phyloP scores from a whole-genome alignment of 2,888 invertebrate genomes.

The Drosophila monieri region DNA sequence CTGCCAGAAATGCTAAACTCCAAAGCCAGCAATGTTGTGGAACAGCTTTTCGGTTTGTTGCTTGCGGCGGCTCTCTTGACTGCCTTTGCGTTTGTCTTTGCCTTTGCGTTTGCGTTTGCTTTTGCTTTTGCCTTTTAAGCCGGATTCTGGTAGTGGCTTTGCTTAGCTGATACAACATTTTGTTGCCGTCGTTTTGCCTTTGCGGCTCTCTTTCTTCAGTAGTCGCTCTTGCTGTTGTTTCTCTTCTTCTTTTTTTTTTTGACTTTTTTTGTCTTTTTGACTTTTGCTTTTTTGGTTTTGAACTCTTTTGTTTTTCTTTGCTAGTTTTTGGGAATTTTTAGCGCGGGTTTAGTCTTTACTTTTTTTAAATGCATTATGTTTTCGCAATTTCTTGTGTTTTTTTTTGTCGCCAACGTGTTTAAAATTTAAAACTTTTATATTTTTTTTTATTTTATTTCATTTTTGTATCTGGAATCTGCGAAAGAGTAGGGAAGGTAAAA shows the following conservation, averaged over 20 bases:
- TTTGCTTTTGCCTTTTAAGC: constrained; percentile 66
- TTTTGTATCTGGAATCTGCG: background rate
- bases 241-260: constrained; percentile 12
- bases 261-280: constrained; percentile 12
- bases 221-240: constrained; percentile 3
- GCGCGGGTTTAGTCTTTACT: constrained; percentile 64
- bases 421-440: constrained; percentile 8
- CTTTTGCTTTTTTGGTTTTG: constrained; percentile 27
- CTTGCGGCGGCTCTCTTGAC: background rate
- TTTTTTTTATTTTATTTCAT: constrained; percentile 8
- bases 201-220: constrained; percentile 7
- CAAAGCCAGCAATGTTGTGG: constrained; percentile 61
- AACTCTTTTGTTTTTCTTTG: constrained; percentile 17
- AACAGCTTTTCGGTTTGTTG: constrained; percentile 37
- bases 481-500: background rate
- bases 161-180: constrained; percentile 73
- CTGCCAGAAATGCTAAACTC: constrained; percentile 63
- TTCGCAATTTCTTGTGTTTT: constrained; percentile 14
- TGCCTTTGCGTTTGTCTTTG: constrained; percentile 28
- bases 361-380: constrained; percentile 67
- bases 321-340: constrained; percentile 70
- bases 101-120: constrained; percentile 39
- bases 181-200: constrained; percentile 57
- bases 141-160: constrained; percentile 75
- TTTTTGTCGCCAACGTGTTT: constrained; percentile 5